phyloP scores from a whole-genome alignment of 2,797 vertebrate species.

The Nothura maculosa region DNA sequence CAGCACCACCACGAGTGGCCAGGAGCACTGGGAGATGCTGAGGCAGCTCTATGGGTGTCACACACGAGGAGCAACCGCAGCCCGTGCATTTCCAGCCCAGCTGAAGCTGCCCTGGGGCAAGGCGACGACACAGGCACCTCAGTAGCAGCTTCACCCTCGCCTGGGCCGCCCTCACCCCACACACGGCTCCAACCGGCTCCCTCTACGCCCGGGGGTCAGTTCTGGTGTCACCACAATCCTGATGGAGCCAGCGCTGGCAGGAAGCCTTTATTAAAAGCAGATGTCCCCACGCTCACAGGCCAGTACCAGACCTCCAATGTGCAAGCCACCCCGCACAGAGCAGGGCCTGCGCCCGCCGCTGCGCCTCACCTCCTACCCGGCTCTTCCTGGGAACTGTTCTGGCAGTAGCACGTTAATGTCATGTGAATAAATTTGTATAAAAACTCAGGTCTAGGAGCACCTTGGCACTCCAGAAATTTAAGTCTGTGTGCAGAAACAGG shows the following conservation, averaged over 20 bases:
- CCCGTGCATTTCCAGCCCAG: background rate
- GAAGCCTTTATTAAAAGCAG: background rate
- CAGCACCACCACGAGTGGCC: background rate
- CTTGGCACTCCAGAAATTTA: fast-evolving
- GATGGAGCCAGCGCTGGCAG: background rate
- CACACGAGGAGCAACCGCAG: background rate
- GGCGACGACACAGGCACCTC: background rate
- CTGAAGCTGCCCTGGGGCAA: background rate
- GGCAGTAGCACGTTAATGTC: conserved; percentile 15
- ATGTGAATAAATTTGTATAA: conserved; percentile 53
- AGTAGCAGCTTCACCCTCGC: background rate
- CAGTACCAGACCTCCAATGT: background rate
- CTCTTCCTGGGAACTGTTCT: background rate
- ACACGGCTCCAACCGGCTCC: fast-evolving
- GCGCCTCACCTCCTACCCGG: background rate
- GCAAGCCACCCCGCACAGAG: background rate
- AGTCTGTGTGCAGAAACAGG: background rate
- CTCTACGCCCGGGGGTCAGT: background rate
- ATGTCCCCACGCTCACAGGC: background rate
- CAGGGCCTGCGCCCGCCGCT: fast-evolving
- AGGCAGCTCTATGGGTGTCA: background rate
- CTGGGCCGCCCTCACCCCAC: fast-evolving
- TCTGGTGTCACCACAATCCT: background rate
- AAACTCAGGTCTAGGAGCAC: background rate
- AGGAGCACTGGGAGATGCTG: fast-evolving